Conservation (phyloP, 2,888 invertebrate species). For the Masnerella sp. region DNA sequence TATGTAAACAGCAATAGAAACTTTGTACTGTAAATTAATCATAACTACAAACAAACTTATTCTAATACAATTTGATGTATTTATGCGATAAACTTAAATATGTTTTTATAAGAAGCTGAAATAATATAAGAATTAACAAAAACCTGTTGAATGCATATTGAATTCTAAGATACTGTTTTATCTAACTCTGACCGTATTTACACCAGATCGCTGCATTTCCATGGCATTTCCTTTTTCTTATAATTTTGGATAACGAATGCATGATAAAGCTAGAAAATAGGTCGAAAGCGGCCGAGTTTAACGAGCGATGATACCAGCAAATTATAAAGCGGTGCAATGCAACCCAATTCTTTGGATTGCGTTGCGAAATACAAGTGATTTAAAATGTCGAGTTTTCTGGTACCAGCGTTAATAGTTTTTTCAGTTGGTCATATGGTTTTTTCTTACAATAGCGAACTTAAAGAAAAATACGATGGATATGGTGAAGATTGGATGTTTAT, state of each 20-base stretch:
- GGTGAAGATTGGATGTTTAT: conserved; percentile 77
- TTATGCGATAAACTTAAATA: too few relatives aligned
- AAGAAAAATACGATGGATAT: conserved; percentile 73
- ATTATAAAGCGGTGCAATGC: conserved; percentile 26
- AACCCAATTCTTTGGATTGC: conserved; percentile 16
- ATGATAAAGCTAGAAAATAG: conserved; percentile 50
- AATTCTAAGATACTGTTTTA: conserved; percentile 38
- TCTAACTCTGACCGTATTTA: conserved; percentile 34
- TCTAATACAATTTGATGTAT: too few relatives aligned
- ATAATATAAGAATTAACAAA: too few relatives aligned
- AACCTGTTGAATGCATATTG: conserved; percentile 26
- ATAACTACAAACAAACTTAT: too few relatives aligned
- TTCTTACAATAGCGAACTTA: conserved; percentile 65
- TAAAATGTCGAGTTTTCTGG: conserved; percentile 13
- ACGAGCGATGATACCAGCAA: conserved; percentile 28
- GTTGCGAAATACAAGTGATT: neutral
- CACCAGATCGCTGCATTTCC: conserved; percentile 17
- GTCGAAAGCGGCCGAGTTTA: conserved; percentile 28
- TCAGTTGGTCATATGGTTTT: neutral
- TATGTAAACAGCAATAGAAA: too few relatives aligned
- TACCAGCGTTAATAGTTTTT: neutral
- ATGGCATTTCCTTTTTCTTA: conserved; percentile 43
- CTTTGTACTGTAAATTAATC: too few relatives aligned
- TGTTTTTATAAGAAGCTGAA: too few relatives aligned
- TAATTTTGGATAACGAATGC: conserved; percentile 38